Evolutionary conservation across 2,888 invertebrate genomes (phyloP), one percentile per base, ranked within the genome.

Genomic region (Nephrotoma guestfalica): DNA sequence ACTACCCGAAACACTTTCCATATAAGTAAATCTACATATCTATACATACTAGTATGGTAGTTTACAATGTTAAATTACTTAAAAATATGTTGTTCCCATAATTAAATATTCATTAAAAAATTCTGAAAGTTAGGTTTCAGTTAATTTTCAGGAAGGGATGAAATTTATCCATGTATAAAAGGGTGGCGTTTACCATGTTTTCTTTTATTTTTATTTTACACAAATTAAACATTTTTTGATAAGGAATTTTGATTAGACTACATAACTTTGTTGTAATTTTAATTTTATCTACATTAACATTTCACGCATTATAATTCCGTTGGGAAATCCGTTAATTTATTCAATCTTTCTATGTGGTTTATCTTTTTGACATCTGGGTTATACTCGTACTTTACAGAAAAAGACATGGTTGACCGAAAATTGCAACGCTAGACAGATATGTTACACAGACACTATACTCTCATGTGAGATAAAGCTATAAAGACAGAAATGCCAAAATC

Each of bases 41-140:
- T 30, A 30, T 2, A 30, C 3, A 30, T 30, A 30, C 30, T 30
- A 30, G 30, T 30, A 30, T 30, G 30, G 30, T 71, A 71, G 71
- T 71, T 71, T 71, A 30, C 7, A 71, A 71, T 71, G 71, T 71
- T 71, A 71, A 71, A 30, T 30, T 30, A 71, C 30, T 30, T 71
- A 30, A 71, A 71, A 71, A 71, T 71, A 9, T 18, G 71, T 71
- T 84, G 84, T 84, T 84, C 84, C 84, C 84, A 84, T 84, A 84
- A 84, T 84, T 84, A 84, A 84, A 84, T 84, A 84, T 84, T 84
- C 84, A 84, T 84, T 84, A 84, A 84, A 84, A 30, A 30, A 30
- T 71, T 71, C 7, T 71, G 30, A 71, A 71, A 71, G 71, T 71
- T 71, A 71, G 30, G 30, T 30, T 71, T 71, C 71, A 71, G 71